Evolutionary conservation across 2,113 vertebrate genomes (phyloP), one percentile per base, ranked within the genome.

Genomic region (Podocnemis expansa): DNA sequence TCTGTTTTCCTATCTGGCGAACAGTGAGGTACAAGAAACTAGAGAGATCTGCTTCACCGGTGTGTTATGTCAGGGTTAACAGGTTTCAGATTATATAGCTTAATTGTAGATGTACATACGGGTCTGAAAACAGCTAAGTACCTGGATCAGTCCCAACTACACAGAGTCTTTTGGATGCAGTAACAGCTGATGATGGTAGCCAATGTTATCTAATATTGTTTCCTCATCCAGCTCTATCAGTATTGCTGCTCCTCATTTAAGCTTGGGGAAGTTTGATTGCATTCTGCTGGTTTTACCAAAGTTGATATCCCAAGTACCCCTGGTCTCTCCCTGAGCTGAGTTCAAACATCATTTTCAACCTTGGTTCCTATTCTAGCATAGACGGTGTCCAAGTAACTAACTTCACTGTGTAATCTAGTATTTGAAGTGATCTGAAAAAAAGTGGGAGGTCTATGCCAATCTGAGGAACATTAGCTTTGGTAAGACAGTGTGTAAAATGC

Each of bases 201-300:
- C 80, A 88, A 82, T 0, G 3, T 19, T 76, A 91, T 73, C 58
- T n/a, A 29, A 58, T 80, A 5, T 73, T 96, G 93, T 96, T 92
- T 84, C n/a, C n/a, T 92, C 84, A 82, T 55, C 51, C 89, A 83
- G 82, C 2, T 47, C 90, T 88, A 29, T 73, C 84, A 13, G 80
- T 51, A 58, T 88, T 93, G 91, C 29, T 34, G 90, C 93, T 87
- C 79, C 47, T 92, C 6, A 73, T 93, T 90, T 47, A 76, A 70
- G 81, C 25, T 60, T 2, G 2, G 88, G 56, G 67, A 89, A 43
- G 85, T 81, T 16, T 63, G 60, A 83, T 78, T 81, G 89, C 75
- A 83, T 89, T 80, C 38, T 83, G 78, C 51, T 73, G 6, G 16
- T 52, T 52, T 52, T 52, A 52, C 51, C 51, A 52, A 52, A 17